Evolutionary conservation across 2,888 invertebrate genomes (phyloP), one percentile per base, ranked within the genome.

Genomic region (Blomia tropicalis): DNA sequence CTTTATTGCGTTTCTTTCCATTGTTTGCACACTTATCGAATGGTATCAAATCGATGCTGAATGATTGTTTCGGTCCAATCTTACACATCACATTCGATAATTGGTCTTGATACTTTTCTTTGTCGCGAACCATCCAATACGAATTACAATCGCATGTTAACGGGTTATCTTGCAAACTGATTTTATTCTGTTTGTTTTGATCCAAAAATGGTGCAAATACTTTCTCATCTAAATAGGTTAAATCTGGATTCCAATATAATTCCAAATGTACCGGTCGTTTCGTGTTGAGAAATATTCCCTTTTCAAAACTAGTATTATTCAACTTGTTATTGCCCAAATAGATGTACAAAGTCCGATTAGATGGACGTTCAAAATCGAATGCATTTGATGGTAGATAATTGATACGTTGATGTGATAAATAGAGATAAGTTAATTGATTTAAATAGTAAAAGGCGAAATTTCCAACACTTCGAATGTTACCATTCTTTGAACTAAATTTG

Each of bases 371-470:
- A 25, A 62, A 62, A 36, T 62, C 62, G 22, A 62, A 62, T 19
- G 62, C 58, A 32, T 62, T 62, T 19, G 62, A 41, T 19, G 62
- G 58, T n/a, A 62, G 23, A 32, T 44, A 41, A 29, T 47, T 58
- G 22, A 62, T 58, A n/a, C 58, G 27, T 44, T 62, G 62, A 41
- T 62, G 62, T 7, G 43, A 43, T 1, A 62, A 43, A 19, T 62
- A 62, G n/a, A 62, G 7, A 19, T 62, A 36, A 17, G 31, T 36
- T 17, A 62, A 36, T 23, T 51, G 29, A n/a, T 62, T 62, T 22
- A 62, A 32, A 31, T 62, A 62, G 31, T 62, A 62, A 25, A 62
- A 62, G 23, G 62, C 62, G 29, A 58, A 62, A 29, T 62, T 62
- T 27, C 62, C 62, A 25, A 62, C 30, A 25, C 31, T n/a, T 44